These are phyloP conservation scores for Carassius gibelio DNA, from an alignment of 2,113 vertebrate genomes.

Conservation along the genomic window DNA sequence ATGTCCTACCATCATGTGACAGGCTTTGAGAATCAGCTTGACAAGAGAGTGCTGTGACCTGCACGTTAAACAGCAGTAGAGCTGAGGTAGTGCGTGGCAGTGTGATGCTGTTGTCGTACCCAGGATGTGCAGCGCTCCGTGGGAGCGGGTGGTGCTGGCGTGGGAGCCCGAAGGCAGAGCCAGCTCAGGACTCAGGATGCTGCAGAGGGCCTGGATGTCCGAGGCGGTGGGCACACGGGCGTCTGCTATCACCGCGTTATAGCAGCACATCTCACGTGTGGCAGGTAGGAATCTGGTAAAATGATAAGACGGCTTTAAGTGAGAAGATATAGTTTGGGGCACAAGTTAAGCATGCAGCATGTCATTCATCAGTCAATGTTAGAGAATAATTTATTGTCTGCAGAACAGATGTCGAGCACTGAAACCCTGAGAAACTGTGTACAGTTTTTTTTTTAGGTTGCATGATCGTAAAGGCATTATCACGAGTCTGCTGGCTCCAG, in stretches of 20 bases:
- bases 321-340: not conserved
- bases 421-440: not conserved
- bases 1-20: not conserved
- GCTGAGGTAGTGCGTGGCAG: not conserved
- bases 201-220: slow-evolving; percentile 90
- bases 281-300: slow-evolving; percentile 84
- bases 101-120: slow-evolving; percentile 72
- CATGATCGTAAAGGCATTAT: not conserved
- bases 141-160: slow-evolving; percentile 93
- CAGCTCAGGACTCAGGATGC: slow-evolving; percentile 94
- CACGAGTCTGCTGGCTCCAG: not conserved
- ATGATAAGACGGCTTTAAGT: slow-evolving; percentile 36
- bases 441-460: not conserved
- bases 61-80: not conserved
- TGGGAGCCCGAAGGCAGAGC: slow-evolving; percentile 91
- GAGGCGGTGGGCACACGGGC: slow-evolving; percentile 88
- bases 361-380: not conserved
- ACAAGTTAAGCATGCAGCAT: too few species aligned
- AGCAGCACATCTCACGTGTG: slow-evolving; percentile 92
- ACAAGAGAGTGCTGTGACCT: not conserved
- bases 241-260: slow-evolving; percentile 95
- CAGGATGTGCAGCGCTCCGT: slow-evolving; percentile 95
- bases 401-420: not conserved
- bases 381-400: not conserved
- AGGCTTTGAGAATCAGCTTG: not conserved